Conservation (phyloP, 2,888 invertebrate species). For the Drosophila ustulata region DNA sequence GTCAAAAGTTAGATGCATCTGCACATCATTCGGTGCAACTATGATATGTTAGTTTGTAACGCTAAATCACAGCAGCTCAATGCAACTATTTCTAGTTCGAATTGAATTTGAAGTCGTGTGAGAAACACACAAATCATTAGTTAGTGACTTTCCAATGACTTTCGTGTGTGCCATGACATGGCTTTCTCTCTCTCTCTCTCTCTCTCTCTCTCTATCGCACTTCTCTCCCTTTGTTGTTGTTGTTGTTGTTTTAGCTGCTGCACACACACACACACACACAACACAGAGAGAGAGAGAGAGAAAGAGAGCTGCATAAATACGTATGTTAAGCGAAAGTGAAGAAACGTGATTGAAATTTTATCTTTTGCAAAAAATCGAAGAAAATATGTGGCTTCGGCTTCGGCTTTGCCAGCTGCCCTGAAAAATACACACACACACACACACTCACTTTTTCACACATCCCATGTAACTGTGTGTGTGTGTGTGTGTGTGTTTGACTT, state of each 20-base stretch:
- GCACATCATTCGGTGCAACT: neutral
- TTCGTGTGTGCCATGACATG: slow-evolving; percentile 5
- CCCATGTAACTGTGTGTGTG: slow-evolving; percentile 1
- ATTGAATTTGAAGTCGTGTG: slow-evolving; percentile 12
- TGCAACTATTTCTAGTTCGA: slow-evolving; percentile 8
- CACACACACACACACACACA: slow-evolving; percentile 10
- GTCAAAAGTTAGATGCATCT: neutral
- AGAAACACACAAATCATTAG: slow-evolving; percentile 48
- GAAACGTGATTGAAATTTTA: slow-evolving; percentile 81
- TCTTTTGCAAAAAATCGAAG: slow-evolving; percentile 70
- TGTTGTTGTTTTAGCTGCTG: slow-evolving; percentile 8
- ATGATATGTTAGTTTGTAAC: neutral
- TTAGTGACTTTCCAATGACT: slow-evolving; percentile 34
- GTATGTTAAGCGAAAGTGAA: slow-evolving; percentile 59
- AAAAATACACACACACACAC: slow-evolving; percentile 29
- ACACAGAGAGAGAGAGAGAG: neutral
- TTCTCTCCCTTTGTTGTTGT: neutral
- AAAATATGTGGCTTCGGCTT: slow-evolving; percentile 57
- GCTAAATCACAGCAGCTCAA: slow-evolving; percentile 2
- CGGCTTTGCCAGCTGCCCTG: slow-evolving; percentile 43
- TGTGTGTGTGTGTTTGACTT: slow-evolving; percentile 38
- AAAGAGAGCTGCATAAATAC: slow-evolving; percentile 10
- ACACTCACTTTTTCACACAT: slow-evolving; percentile 1
- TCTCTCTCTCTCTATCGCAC: neutral
- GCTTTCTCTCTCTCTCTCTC: neutral